Evolutionary conservation across 2,113 vertebrate genomes (phyloP), one percentile per base, ranked within the genome.

Genomic region (Candoia aspera): DNA sequence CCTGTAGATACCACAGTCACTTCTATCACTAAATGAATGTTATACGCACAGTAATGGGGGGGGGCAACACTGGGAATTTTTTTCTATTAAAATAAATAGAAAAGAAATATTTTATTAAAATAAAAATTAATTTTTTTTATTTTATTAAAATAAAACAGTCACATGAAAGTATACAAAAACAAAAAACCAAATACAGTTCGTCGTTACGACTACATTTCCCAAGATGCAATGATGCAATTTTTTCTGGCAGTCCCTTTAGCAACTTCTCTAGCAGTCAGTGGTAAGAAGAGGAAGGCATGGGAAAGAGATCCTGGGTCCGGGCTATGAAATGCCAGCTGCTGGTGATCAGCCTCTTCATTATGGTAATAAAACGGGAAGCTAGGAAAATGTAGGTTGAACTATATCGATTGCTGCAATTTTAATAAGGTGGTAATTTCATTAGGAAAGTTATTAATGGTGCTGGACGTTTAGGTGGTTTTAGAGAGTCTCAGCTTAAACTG

Each of bases 271-370:
- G 84, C 15, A 90, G 90, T 93, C 29, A 8, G 26, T n/a, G 88
- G 60, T 49, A 46, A 68, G 91, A 90, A 89, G 60, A 84, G 73
- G 68, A 46, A 84, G 92, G 86, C 93, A 95, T 94, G 96, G 91
- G 87, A 68, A 92, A 73, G 87, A 94, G 53, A 90, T 93, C 92
- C 5, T 11, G 93, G 64, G 95, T 97, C 91, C 96, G 95, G 95
- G 93, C 86, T 64, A 91, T 94, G 94, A 97, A 97, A 89, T 97
- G 96, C 94, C 97, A 97, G 92, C 95, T 97, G 87, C 93, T 97
- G 94, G 94, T 92, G 88, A 95, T 91, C 94, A 97, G 95, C 94
- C 91, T 97, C 93, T 97, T 95, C 54, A 93, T 96, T 86, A 96
- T 95, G 97, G 97, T 97, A 95, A 97, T 89, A 19, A 88, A 88